Evolutionary conservation across 1,140 invertebrate species (phyloP), one percentile per base, ranked within the genome.

Genomic region (Subanguina moxae): DNA sequence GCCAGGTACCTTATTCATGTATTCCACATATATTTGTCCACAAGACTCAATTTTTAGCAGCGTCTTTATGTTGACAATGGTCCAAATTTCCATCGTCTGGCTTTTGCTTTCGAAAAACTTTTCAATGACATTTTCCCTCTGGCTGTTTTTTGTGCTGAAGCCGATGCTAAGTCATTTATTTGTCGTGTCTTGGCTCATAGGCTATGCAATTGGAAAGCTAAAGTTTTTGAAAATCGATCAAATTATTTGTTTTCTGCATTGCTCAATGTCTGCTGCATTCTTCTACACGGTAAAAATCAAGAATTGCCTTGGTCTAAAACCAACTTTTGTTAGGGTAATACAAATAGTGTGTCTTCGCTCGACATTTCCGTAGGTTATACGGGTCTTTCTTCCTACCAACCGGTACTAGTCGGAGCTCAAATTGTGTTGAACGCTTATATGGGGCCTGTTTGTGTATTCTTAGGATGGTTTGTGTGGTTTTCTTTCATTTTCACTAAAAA

Each of bases 291-390:
- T 73, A 46, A 64, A 59, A 30, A 38, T 52, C 9, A 11, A 38
- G 3, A 3, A 38, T 38, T 38, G 3, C 11, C 3, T 38, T 38
- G 32, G 32, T 38, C 11, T 38, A 38, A 38, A 38, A 38, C 3
- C 3, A 38, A 38, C 11, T 38, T 11, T 30, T 59, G 70, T 5
- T 68, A 84, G 84, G 84, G 84, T 65, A 84, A 84, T 67, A 84
- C 83, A 1, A 84, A 85, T 76, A 83, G 83, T 66, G 66, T 85
- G 28, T 76, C 80, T 9, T 83, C 83, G 27, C 71, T 85, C 13
- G 84, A 85, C 73, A 75, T 85, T 45, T 74, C 82, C 13, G 78
- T 80, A 52, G 84, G 84, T 27, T 83, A 84, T 72, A 73, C 80
- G 21, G 84, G 83, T 8, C 72, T 84, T 27, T 56, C 68, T 8